These are phyloP conservation scores for Trichonephila inaurata DNA, from an alignment of 1,140 invertebrate genomes.

Conservation along the genomic window DNA sequence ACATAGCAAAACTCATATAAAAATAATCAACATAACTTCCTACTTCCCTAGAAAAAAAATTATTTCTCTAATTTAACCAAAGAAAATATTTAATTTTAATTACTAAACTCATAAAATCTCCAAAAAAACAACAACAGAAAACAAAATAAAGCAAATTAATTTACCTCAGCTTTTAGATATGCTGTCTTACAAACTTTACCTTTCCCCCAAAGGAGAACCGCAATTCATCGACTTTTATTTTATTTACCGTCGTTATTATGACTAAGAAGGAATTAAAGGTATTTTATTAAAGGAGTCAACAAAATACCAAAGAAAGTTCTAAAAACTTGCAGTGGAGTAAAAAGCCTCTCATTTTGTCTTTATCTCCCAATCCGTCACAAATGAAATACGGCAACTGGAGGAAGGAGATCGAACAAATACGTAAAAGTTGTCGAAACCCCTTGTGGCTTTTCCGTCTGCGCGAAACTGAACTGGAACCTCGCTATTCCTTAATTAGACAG, in stretches of 20 bases:
- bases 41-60: no score
- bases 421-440: conserved; percentile 48
- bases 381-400: neutral
- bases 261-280: neutral
- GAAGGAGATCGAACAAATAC: conserved; percentile 25
- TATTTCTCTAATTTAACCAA: no score
- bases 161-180: neutral
- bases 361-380: neutral
- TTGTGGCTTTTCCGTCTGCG: conserved; percentile 24
- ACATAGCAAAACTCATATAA: no score
- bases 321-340: neutral
- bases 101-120: neutral
- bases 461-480: conserved; percentile 46
- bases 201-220: neutral
- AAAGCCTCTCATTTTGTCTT: neutral
- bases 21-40: no score
- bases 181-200: neutral
- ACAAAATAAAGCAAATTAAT: neutral
- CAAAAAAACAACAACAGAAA: neutral
- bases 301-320: neutral
- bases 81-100: neutral
- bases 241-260: conserved; percentile 7
- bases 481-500: conserved; percentile 67
- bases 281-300: neutral
- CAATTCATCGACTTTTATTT: neutral